A percentile compares a stretch with the other conserved stretches of the same genome.
phyloP scores from a whole-genome alignment of 2,888 invertebrate genomes.

The Rapana venosa region DNA sequence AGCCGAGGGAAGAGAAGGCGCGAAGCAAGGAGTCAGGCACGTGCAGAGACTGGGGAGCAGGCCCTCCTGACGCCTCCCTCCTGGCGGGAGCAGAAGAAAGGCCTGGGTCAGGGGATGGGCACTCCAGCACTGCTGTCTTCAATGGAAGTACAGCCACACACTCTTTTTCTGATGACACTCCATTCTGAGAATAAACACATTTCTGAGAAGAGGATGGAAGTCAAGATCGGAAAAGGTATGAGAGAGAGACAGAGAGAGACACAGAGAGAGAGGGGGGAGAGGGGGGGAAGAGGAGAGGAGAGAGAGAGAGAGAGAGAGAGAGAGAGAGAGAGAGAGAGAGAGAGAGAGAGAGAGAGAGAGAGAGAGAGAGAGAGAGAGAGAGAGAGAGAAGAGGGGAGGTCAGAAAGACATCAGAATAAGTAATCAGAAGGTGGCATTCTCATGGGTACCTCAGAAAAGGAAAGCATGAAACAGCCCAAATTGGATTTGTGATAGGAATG shows the following conservation, averaged over 20 bases:
- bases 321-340: background rate
- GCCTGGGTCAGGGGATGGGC: background rate
- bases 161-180: constrained; percentile 5
- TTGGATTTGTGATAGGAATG: constrained; percentile 27
- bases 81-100: background rate
- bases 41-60: constrained; percentile 12
- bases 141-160: background rate
- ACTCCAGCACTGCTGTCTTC: background rate
- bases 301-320: constrained; percentile 12
- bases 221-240: too few relatives aligned
- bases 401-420: background rate
- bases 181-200: background rate
- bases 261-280: background rate
- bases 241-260: background rate
- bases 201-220: background rate
- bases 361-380: too few relatives aligned
- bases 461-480: background rate
- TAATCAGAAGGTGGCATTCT: background rate
- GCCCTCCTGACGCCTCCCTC: background rate
- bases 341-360: too few relatives aligned
- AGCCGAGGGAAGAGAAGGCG: background rate
- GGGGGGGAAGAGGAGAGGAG: background rate
- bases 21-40: constrained; percentile 19
- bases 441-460: background rate
- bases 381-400: too few relatives aligned